A percentile compares a stretch with the other conserved stretches of the same genome.
Conservation (phyloP, 2,797 vertebrate genomes). For the Hydrocynus forskahlii region DNA sequence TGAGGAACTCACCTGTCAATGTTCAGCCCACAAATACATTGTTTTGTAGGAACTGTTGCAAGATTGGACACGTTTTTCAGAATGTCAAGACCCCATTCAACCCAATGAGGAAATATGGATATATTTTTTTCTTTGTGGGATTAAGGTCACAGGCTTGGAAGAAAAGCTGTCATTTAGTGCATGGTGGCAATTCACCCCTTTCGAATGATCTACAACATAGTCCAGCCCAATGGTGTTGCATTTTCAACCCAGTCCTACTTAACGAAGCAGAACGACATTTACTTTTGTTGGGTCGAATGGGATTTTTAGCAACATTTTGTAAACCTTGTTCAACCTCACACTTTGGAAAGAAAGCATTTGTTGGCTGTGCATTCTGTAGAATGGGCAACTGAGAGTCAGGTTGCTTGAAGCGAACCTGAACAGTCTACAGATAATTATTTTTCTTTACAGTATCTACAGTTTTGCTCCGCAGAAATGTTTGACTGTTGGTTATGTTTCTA, state of each 20-base stretch:
- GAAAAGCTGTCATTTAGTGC: no score
- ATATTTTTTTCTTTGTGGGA: not conserved
- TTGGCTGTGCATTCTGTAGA: not conserved
- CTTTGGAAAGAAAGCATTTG: not conserved
- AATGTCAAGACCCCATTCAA: not conserved
- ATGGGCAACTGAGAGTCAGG: not conserved
- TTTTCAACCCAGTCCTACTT: not conserved
- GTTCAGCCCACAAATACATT: not conserved
- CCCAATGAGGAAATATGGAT: not conserved
- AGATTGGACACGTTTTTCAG: not conserved
- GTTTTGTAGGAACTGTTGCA: not conserved
- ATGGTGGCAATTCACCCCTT: not conserved
- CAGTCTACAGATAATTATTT: conserved; percentile 8
- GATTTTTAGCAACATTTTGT: not conserved
- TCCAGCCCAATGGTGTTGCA: not conserved
- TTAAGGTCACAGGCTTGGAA: no score
- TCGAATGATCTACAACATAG: not conserved
- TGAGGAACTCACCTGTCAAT: not conserved
- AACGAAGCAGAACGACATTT: not conserved
- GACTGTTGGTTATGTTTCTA: conserved; percentile 43
- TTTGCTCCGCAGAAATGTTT: conserved; percentile 25
- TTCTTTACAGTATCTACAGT: not conserved
- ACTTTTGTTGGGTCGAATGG: not conserved
- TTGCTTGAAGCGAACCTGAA: conserved; percentile 24
- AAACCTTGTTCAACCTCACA: not conserved